phyloP scores from a whole-genome alignment of 2,888 invertebrate species.

The Eilema griseolum region DNA sequence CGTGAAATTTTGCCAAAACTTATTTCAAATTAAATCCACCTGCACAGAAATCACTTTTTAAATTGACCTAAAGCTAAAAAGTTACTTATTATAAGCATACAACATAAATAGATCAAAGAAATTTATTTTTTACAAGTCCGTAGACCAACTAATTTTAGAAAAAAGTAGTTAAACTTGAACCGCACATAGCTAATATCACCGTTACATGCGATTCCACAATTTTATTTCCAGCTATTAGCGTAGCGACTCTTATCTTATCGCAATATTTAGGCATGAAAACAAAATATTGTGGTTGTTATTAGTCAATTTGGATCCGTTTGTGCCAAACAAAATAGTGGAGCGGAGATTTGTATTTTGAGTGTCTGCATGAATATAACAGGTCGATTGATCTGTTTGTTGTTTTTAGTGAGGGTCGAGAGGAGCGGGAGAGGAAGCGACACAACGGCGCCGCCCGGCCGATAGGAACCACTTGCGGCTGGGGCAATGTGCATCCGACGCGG shows the following conservation, averaged over 20 bases:
- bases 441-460: slow-evolving; percentile 80
- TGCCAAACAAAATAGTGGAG: slow-evolving; percentile 60
- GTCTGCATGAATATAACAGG: slow-evolving; percentile 73
- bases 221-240: slow-evolving; percentile 82
- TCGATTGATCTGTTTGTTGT: slow-evolving; percentile 85
- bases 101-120: slow-evolving; percentile 47
- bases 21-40: slow-evolving; percentile 31
- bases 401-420: slow-evolving; percentile 77
- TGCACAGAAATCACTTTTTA: slow-evolving; percentile 29
- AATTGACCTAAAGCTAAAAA: slow-evolving; percentile 29
- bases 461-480: slow-evolving; percentile 79
- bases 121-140: slow-evolving; percentile 67
- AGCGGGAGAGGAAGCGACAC: slow-evolving; percentile 80
- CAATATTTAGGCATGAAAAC: slow-evolving; percentile 78
- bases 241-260: slow-evolving; percentile 80
- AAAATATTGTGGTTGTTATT: slow-evolving; percentile 72
- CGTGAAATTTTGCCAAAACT: slow-evolving; percentile 33
- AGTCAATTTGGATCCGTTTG: slow-evolving; percentile 59
- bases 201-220: slow-evolving; percentile 85
- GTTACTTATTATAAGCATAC: slow-evolving; percentile 23
- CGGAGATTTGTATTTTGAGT: slow-evolving; percentile 66
- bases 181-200: slow-evolving; percentile 81
- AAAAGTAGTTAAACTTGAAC: slow-evolving; percentile 78
- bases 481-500: slow-evolving; percentile 79
- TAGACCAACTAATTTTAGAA: slow-evolving; percentile 71